Evolutionary conservation across 2,888 invertebrate genomes (phyloP), one percentile per base, ranked within the genome.

Genomic region (Mesorhabditis spiculigera): DNA sequence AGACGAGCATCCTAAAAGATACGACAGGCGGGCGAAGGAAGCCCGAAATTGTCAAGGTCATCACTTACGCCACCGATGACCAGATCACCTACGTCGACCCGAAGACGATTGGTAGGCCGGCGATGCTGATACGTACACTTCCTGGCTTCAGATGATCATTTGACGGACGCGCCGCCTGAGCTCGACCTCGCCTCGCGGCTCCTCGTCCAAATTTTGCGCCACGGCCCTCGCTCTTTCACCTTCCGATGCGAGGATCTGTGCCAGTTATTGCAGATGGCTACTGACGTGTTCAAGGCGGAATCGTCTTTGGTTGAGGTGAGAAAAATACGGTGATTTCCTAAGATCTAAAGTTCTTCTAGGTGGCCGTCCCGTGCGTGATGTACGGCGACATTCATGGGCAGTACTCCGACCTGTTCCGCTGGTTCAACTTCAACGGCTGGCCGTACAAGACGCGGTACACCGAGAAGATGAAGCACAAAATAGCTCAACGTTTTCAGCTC

Each of bases 341-440:
- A 4, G 6, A 65, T 44, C n/a, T 5, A 10, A 6, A 5, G 8
- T 43, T 8, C 6, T 5, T 69, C 16, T 41, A 77, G 73, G 71
- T 73, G 16, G 65, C 73, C 43, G 77, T 77, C 5, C 75, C 77
- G 5, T 66, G 66, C 10, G 67, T 68, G 10, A 69, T 76, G 13
- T 76, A 77, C 68, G 77, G 76, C 8, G 77, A 78, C 66, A 75
- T 77, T 44, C 78, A 78, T 58, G 78, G 78, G 10, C 78, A 78
- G 65, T 78, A 75, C 65, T 75, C 75, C 28, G 77, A 77, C 63
- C 71, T 77, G 4, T 68, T 67, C 16, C 67, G 78, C 16, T 78
- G 78, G 78, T 66, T 78, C 44, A 77, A 78, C 68, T 67, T 78
- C 28, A 77, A 78, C 66, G 78, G 78, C n/a, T 78, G 75, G 74